Evolutionary conservation across 1,140 invertebrate genomes (phyloP).

Genomic region (Frieseomelitta varia): DNA sequence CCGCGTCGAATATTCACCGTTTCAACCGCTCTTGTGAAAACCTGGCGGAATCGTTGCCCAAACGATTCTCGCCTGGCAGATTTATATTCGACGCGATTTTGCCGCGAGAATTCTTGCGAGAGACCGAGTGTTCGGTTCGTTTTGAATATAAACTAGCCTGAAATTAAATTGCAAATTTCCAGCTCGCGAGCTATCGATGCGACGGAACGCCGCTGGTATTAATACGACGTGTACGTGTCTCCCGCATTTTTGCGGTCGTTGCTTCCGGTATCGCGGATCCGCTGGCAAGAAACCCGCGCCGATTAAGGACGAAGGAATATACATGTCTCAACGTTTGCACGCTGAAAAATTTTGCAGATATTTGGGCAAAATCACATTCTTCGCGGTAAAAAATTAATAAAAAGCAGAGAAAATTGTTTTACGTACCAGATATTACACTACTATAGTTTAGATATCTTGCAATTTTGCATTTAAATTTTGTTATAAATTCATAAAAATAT

Average conservation of each 20-base stretch:
- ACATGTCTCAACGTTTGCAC: neutral
- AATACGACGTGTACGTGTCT: neutral
- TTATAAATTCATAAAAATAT: too few species aligned
- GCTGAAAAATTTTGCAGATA: neutral
- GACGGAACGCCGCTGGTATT: neutral
- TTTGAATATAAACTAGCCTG: constrained; percentile 25
- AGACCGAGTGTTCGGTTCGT: neutral
- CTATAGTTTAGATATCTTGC: too few species aligned
- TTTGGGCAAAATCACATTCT: too few species aligned
- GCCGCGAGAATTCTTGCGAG: neutral
- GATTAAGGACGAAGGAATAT: neutral
- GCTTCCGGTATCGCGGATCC: neutral
- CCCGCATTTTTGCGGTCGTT: neutral
- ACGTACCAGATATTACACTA: too few species aligned
- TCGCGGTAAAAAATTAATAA: too few species aligned
- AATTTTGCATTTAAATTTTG: too few species aligned
- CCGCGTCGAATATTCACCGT: neutral
- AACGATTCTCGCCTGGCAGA: neutral
- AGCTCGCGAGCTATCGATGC: neutral
- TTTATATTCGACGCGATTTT: neutral
- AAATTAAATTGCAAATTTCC: constrained; percentile 45
- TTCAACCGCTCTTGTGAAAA: neutral
- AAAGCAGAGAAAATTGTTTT: too few species aligned
- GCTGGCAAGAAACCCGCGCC: neutral
- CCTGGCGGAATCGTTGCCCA: too few species aligned